Evolutionary conservation across 1,140 invertebrate genomes (phyloP).

Genomic region (Euura saliciscinereae): DNA sequence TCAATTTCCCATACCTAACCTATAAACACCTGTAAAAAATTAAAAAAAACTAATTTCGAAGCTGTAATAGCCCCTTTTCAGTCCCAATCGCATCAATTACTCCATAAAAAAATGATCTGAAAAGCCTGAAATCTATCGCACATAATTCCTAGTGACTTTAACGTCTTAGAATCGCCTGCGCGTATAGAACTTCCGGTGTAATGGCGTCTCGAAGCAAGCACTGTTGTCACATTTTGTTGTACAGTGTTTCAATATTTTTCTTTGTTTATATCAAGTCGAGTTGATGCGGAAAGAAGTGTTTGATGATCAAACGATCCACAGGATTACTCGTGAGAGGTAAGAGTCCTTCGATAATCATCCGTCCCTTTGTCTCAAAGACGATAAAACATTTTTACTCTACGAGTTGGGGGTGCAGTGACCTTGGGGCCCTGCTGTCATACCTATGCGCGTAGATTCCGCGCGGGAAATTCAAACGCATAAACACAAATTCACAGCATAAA

Average conservation of each 20-base stretch:
- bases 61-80: background rate
- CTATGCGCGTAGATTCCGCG: slow-evolving; percentile 29
- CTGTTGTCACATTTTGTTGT: slow-evolving; percentile 60
- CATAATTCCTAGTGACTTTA: no score
- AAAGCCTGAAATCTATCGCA: no score
- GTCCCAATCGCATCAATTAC: background rate
- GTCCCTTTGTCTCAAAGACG: slow-evolving; percentile 10
- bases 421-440: slow-evolving; percentile 49
- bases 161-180: background rate
- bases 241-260: slow-evolving; percentile 60
- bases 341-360: background rate
- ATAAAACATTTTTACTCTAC: slow-evolving; percentile 33
- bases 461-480: slow-evolving; percentile 42
- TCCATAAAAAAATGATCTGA: background rate
- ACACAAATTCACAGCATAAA: background rate
- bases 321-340: slow-evolving; percentile 27
- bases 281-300: slow-evolving; percentile 25
- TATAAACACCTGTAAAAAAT: no score
- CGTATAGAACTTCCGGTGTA: slow-evolving; percentile 33
- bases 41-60: no score
- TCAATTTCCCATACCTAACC: no score
- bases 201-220: slow-evolving; percentile 55
- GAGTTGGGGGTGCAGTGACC: slow-evolving; percentile 46
- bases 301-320: slow-evolving; percentile 16
- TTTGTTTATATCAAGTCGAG: slow-evolving; percentile 51